A percentile compares a stretch with the other conserved stretches of the same genome.
phyloP scores from a whole-genome alignment of 1,140 invertebrate species.

The Drosophila triauraria region DNA sequence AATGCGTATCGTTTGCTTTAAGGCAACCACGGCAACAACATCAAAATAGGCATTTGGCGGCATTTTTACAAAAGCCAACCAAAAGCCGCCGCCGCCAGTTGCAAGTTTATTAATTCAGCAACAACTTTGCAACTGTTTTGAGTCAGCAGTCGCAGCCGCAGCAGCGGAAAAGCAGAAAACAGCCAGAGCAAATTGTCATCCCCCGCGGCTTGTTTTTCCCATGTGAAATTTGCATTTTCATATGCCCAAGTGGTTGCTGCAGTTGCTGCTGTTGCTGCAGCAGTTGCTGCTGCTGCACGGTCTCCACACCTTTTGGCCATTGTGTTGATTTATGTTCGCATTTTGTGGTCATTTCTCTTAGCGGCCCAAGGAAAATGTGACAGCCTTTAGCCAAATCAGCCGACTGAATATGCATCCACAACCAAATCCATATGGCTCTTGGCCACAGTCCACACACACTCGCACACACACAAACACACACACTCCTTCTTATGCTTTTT shows the following conservation, averaged over 20 bases:
- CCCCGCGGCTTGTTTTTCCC: constrained; percentile 79
- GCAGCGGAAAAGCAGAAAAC: constrained; percentile 25
- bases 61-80: constrained; percentile 74
- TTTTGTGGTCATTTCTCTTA: constrained; percentile 78
- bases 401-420: constrained; percentile 52
- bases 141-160: constrained; percentile 46
- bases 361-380: constrained; percentile 63
- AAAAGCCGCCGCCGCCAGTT: constrained; percentile 58
- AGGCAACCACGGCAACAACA: constrained; percentile 62
- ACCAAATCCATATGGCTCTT: constrained; percentile 18
- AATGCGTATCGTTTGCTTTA: constrained; percentile 75
- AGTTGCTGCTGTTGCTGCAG: constrained; percentile 18
- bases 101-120: constrained; percentile 83
- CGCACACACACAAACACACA: not conserved
- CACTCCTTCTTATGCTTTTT: constrained; percentile 17
- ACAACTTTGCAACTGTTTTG: constrained; percentile 66
- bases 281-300: constrained; percentile 35
- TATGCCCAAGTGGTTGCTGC: constrained; percentile 42
- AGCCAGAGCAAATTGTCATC: constrained; percentile 72
- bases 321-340: constrained; percentile 79
- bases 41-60: constrained; percentile 68
- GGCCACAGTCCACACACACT: constrained; percentile 11
- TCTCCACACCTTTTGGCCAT: constrained; percentile 67
- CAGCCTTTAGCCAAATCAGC: constrained; percentile 77
- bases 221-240: constrained; percentile 82